Evolutionary conservation across 2,113 vertebrate genomes (phyloP), one percentile per base, ranked within the genome.

Genomic region (Prunella himalayana): DNA sequence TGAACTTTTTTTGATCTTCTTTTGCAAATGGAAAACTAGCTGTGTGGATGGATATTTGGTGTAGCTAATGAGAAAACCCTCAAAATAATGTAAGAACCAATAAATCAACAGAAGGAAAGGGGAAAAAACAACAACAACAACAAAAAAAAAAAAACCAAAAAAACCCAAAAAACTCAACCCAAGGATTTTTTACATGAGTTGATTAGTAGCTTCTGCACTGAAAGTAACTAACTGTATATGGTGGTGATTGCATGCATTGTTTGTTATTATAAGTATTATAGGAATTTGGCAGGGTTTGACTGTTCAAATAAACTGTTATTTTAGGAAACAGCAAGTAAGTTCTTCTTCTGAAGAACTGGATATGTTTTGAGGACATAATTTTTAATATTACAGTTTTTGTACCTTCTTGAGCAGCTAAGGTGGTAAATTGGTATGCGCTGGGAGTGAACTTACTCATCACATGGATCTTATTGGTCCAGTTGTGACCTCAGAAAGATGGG

Each of bases 401-500:
- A n/a, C 28, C 7, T 37, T 50, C 27, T 57, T 60, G 33, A 75
- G 53, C 44, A 63, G 35, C 33, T 71, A 6, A 54, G 47, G 25
- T 37, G 4, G 10, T 35, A 73, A 59, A 51, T 17, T 65, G 51
- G 14, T 41, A 19, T 0, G 2, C 0, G 0, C 25, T 41, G 49
- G 44, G 28, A 45, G 27, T 24, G 44, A 35, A 23, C 22, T 59
- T 63, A 17, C 37, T 82, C 10, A 9, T 80, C 35, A 18, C 25
- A 6, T 76, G 13, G 10, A 16, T 65, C 7, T 63, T 72, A 61
- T 2, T 4, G 18, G 60, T 73, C 51, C 50, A 53, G 3, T 65
- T 59, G 24, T 84, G 37, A 24, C 15, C 9, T 84, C 37, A 37
- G 44, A 73, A 78, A 21, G 11, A 59, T 60, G 11, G 30, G 25